These are phyloP conservation scores for Eptesicus fuscus DNA, from an alignment of 2,113 vertebrate genomes.

Conservation along the genomic window DNA sequence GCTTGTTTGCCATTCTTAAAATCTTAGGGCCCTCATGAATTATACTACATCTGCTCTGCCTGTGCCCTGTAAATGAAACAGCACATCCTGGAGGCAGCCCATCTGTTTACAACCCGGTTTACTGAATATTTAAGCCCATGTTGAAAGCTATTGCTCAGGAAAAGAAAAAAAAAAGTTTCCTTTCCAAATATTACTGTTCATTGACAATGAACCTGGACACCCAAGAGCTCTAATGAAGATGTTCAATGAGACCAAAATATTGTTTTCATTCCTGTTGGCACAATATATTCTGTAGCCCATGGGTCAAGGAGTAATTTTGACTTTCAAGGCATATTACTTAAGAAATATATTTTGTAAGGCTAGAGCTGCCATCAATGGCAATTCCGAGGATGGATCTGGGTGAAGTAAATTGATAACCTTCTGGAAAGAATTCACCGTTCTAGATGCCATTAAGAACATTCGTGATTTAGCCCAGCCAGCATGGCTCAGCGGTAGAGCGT, in stretches of 20 bases:
- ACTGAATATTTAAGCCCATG: not conserved
- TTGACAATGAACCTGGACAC: not conserved
- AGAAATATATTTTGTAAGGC: not conserved
- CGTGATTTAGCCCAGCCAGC: not conserved
- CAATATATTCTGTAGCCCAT: not conserved
- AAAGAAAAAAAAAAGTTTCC: not conserved
- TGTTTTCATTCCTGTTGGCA: not conserved
- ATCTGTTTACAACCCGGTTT: not conserved
- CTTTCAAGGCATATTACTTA: not conserved
- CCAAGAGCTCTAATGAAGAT: not conserved
- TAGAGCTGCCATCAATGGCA: not conserved
- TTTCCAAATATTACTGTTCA: not conserved
- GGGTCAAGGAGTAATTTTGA: not conserved
- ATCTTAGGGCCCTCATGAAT: not conserved
- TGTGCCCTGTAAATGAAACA: not conserved
- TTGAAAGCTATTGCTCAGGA: not conserved
- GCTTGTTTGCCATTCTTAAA: not conserved
- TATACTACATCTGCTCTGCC: not conserved
- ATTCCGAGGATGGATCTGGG: not conserved
- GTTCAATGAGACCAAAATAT: not conserved
- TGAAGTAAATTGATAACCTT: not conserved
- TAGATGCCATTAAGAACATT: not conserved
- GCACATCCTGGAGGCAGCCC: not conserved
- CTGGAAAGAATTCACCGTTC: not conserved
- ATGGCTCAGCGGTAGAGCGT: no score